These are phyloP conservation scores for Eulimnadia texana DNA, from an alignment of 1,140 invertebrate species.

Conservation along the genomic window DNA sequence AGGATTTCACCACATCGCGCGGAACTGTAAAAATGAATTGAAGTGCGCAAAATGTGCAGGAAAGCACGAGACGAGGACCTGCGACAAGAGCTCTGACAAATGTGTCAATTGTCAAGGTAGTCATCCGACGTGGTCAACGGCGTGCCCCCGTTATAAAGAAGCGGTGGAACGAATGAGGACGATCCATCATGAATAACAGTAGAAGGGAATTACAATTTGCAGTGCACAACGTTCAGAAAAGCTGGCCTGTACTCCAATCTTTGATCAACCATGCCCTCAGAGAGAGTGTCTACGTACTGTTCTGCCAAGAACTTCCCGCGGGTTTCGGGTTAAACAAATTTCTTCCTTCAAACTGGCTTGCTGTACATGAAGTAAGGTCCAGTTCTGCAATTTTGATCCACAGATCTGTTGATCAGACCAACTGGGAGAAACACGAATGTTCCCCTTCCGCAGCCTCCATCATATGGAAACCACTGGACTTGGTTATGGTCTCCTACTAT, in stretches of 20 bases:
- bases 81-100: too few species aligned
- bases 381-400: not conserved
- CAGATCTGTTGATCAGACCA: not conserved
- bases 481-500: not conserved
- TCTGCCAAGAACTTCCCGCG: not conserved
- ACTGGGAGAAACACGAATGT: not conserved
- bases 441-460: not conserved
- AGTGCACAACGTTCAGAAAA: not conserved
- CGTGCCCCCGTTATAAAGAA: too few species aligned
- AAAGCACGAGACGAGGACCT: too few species aligned
- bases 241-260: not conserved
- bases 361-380: not conserved
- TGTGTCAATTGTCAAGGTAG: too few species aligned
- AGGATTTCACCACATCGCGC: too few species aligned
- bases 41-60: too few species aligned
- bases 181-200: too few species aligned
- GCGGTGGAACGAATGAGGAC: too few species aligned
- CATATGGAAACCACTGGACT: not conserved
- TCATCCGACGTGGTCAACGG: too few species aligned
- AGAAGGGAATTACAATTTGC: not conserved
- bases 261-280: not conserved
- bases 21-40: too few species aligned
- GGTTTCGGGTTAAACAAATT: not conserved
- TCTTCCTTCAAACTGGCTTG: not conserved
- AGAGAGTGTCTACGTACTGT: not conserved